Base-by-base conservation (phyloP, 2,113 vertebrate species). In the Thalassarche chlororhynchos region DNA sequence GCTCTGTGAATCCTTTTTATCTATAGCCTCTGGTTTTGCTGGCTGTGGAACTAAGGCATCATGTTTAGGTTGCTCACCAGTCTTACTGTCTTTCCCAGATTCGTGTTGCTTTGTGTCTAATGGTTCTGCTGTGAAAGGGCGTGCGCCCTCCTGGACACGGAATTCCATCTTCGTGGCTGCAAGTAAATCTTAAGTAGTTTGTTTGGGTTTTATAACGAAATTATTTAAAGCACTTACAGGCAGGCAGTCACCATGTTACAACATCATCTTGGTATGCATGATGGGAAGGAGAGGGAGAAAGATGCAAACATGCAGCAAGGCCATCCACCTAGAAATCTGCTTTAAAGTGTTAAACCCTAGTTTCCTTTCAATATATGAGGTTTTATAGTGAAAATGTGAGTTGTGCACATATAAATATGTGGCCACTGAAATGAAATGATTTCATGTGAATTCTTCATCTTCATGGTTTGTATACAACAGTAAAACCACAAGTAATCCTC, bases 81-180 rank as follows among this genome's bases (percentile, higher is more conserved):
- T 97, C 97, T 98, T 97, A 92, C 32, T 98, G 82, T 97, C 97
- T 84, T 93, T 97, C 74, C 93, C 94, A 81, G 90, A 84, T 64
- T 98, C 97, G 46, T 34, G 86, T 44, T 97, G 97, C 94, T 97
- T 98, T 93, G 94, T 96, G 96, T 97, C 97, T 92, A 98, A 97
- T 25, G 97, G 96, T 61, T 98, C 98, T 86, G 96, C 88, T 91
- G 98, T 49, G 60, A 98, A 97, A 98, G 97, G 91, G 92, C 91
- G 68, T 42, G 97, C 42, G 85, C 97, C 98, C 96, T 97, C 98
- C 91, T 99, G 99, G 97, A 98, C 99, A 89, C 95, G 99, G 96
- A 98, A 98, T 91, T 99, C 99, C 99, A 99, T 99, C 99, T 99
- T 99, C 99, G 99, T 98, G 98, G 99, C 99, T 99, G 99, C 97